Evolutionary conservation across 2,888 invertebrate species (phyloP).

Genomic region (Acronicta aceris): DNA sequence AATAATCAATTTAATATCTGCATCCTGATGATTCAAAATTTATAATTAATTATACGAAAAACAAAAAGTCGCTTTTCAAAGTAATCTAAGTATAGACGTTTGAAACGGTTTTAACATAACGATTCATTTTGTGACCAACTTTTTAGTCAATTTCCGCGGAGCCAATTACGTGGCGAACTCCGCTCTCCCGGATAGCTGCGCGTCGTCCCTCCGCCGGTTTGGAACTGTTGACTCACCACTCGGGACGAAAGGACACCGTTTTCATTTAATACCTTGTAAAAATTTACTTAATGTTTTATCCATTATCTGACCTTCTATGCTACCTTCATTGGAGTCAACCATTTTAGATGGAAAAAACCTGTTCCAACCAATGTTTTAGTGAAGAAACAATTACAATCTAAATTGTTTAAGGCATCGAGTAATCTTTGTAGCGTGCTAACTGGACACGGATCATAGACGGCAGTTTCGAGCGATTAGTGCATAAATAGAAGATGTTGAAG

Average conservation of each 20-base stretch:
- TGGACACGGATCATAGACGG: constrained; percentile 64
- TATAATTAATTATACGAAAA: too few relatives aligned
- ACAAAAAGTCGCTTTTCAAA: constrained; percentile 14
- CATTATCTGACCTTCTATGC: constrained; percentile 71
- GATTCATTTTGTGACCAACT: constrained; percentile 40
- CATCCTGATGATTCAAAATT: constrained; percentile 33
- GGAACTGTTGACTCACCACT: constrained; percentile 61
- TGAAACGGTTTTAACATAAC: constrained; percentile 27
- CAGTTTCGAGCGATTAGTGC: constrained; percentile 60
- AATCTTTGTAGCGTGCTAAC: constrained; percentile 59
- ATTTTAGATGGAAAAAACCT: constrained; percentile 66
- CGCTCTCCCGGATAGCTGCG: constrained; percentile 37
- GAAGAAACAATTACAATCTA: constrained; percentile 49
- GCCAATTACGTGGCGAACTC: constrained; percentile 58
- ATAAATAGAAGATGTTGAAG: constrained; percentile 44
- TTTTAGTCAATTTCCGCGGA: constrained; percentile 45
- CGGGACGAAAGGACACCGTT: constrained; percentile 42
- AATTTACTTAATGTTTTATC: constrained; percentile 58
- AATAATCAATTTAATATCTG: constrained; percentile 1
- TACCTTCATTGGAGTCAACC: constrained; percentile 68
- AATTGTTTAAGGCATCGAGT: constrained; percentile 36
- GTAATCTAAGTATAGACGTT: constrained; percentile 36
- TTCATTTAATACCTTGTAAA: constrained; percentile 61
- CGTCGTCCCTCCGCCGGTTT: constrained; percentile 38
- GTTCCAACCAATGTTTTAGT: constrained; percentile 51